Conservation (phyloP, 2,797 vertebrate genomes). For the Sebastes itinus region DNA sequence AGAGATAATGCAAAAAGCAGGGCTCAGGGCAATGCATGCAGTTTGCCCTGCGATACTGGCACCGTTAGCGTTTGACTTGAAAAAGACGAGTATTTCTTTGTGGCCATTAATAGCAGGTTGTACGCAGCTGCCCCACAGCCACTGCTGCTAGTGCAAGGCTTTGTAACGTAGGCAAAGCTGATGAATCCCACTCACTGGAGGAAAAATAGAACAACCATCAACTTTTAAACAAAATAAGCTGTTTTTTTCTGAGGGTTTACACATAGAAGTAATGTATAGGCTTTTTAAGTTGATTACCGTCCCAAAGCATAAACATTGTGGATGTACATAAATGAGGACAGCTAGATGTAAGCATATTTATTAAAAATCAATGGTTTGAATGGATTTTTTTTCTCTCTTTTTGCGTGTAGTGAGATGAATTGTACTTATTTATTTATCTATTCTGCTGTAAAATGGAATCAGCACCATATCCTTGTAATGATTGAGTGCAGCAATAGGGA, state of each 20-base stretch:
- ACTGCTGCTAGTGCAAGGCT: conserved; percentile 60
- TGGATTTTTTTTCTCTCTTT: conserved; percentile 74
- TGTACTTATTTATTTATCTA: conserved; percentile 83
- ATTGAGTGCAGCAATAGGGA: conserved; percentile 72
- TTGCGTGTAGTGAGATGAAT: conserved; percentile 81
- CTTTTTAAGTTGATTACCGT: conserved; percentile 77
- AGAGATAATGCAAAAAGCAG: conserved; percentile 57
- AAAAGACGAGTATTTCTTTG: conserved; percentile 50
- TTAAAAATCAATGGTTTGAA: conserved; percentile 77
- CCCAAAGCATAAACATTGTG: conserved; percentile 79
- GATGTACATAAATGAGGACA: conserved; percentile 82
- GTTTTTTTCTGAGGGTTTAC: conserved; percentile 58
- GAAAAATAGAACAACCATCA: conserved; percentile 57
- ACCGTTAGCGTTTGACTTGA: conserved; percentile 47
- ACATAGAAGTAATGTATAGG: conserved; percentile 70
- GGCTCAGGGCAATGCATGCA: conserved; percentile 77
- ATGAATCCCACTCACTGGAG: conserved; percentile 49
- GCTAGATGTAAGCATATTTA: conserved; percentile 83
- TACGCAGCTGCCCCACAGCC: conserved; percentile 49
- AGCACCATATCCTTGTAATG: conserved; percentile 82
- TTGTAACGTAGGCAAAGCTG: conserved; percentile 59
- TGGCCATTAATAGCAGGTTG: conserved; percentile 59
- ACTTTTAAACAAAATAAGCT: conserved; percentile 51
- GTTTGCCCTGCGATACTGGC: conserved; percentile 67
- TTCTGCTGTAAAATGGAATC: conserved; percentile 79